A percentile compares a stretch with the other conserved stretches of the same genome.
These are phyloP conservation scores for Lithophane semibrunnea DNA, from an alignment of 2,888 invertebrate species.

Conservation along the genomic window DNA sequence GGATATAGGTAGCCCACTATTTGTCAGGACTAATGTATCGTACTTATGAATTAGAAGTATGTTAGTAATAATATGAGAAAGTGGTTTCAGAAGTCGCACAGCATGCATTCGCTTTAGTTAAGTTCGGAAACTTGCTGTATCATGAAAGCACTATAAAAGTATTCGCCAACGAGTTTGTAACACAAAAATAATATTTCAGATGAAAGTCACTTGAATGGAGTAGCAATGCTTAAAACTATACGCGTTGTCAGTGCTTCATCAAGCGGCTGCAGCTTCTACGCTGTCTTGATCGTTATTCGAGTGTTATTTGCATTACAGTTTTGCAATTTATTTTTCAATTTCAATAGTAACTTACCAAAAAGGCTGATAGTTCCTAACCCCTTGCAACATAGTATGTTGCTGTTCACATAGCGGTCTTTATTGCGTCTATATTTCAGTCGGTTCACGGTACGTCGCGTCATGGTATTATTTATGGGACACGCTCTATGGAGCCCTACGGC, in stretches of 20 bases:
- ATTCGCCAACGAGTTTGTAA: background rate
- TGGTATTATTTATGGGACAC: slow-evolving; percentile 77
- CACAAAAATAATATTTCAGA: background rate
- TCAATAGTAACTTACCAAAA: slow-evolving; percentile 23
- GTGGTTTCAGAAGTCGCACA: background rate
- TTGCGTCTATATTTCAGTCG: slow-evolving; percentile 82
- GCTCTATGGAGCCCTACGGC: slow-evolving; percentile 70
- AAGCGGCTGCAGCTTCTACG: background rate
- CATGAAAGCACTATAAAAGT: background rate
- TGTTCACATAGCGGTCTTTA: slow-evolving; percentile 75
- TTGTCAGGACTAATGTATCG: background rate
- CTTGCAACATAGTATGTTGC: slow-evolving; percentile 66
- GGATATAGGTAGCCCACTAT: background rate
- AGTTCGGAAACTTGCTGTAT: background rate
- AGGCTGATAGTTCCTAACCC: slow-evolving; percentile 1
- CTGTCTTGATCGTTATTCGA: background rate
- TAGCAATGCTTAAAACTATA: no score
- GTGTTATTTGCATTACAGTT: background rate
- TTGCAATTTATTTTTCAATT: background rate
- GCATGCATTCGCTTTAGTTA: background rate
- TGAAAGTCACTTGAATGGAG: background rate
- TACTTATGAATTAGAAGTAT: background rate
- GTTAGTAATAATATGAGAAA: background rate
- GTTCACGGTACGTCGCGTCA: slow-evolving; percentile 75
- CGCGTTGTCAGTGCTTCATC: background rate